phyloP scores from a whole-genome alignment of 2,797 vertebrate species.

The Lagodon rhomboides region DNA sequence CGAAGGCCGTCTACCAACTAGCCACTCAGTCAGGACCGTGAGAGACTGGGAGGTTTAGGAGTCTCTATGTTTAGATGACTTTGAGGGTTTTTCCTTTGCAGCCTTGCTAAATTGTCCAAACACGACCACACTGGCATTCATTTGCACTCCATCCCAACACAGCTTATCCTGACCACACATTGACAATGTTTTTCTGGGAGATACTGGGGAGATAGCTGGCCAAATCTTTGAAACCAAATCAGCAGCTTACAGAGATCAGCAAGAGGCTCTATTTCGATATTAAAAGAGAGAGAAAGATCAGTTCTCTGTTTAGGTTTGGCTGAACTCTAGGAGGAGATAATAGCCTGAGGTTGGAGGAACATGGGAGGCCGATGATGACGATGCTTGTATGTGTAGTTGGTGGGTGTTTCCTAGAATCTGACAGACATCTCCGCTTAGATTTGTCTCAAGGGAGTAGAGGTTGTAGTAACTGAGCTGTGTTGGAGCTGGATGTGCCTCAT shows the following conservation, averaged over 20 bases:
- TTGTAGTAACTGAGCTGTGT: slow-evolving; percentile 69
- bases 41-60: slow-evolving; percentile 74
- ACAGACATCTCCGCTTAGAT: slow-evolving; percentile 52
- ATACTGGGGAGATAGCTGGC: slow-evolving; percentile 75
- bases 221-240: slow-evolving; percentile 82
- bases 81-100: slow-evolving; percentile 77
- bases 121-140: slow-evolving; percentile 84
- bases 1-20: slow-evolving; percentile 48
- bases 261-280: slow-evolving; percentile 73
- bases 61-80: slow-evolving; percentile 80
- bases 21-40: slow-evolving; percentile 66
- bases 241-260: slow-evolving; percentile 77
- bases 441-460: slow-evolving; percentile 57
- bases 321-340: slow-evolving; percentile 52
- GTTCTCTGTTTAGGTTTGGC: slow-evolving; percentile 69
- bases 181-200: slow-evolving; percentile 84
- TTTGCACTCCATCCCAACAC: slow-evolving; percentile 77
- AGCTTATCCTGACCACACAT: slow-evolving; percentile 84
- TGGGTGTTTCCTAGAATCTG: slow-evolving; percentile 42
- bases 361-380: slow-evolving; percentile 42
- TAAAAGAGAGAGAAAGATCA: slow-evolving; percentile 79
- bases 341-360: slow-evolving; percentile 57
- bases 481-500: slow-evolving; percentile 59
- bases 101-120: slow-evolving; percentile 84
- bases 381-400: slow-evolving; percentile 13